Conservation (phyloP, 2,113 vertebrate genomes). For the Guaruba guarouba region DNA sequence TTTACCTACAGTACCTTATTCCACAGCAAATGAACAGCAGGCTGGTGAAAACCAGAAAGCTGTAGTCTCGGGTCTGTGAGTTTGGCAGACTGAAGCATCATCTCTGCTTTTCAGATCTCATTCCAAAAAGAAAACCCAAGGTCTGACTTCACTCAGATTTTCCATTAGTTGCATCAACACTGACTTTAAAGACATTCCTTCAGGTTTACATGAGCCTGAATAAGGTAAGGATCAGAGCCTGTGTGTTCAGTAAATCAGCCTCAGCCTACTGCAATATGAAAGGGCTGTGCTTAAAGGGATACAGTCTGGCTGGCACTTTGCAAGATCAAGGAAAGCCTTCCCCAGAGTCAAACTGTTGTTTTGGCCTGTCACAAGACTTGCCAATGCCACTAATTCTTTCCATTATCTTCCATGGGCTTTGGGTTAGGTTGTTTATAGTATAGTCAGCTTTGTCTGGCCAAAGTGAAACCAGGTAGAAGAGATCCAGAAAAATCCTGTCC, state of each 20-base stretch:
- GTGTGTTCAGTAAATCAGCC: neutral
- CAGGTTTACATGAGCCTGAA: neutral
- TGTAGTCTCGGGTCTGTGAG: neutral
- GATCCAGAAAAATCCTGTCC: neutral
- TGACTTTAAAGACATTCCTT: neutral
- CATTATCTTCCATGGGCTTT: neutral
- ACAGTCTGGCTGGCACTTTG: neutral
- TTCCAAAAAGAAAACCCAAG: neutral
- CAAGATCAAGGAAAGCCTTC: neutral
- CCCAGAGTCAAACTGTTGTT: neutral
- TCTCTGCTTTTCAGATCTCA: neutral
- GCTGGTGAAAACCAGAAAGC: neutral
- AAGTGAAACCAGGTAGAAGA: neutral
- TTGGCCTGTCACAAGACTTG: neutral
- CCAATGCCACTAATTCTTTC: neutral
- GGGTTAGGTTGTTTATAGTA: neutral
- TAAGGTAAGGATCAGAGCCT: neutral
- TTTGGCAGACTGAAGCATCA: neutral
- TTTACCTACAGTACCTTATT: constrained; percentile 8
- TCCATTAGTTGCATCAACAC: neutral
- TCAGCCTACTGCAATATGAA: neutral
- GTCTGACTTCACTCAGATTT: neutral
- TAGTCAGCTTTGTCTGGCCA: neutral
- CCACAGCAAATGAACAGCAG: neutral
- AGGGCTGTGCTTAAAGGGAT: neutral